These are phyloP conservation scores for Clanis bilineata DNA, from an alignment of 2,888 invertebrate species.

Conservation along the genomic window DNA sequence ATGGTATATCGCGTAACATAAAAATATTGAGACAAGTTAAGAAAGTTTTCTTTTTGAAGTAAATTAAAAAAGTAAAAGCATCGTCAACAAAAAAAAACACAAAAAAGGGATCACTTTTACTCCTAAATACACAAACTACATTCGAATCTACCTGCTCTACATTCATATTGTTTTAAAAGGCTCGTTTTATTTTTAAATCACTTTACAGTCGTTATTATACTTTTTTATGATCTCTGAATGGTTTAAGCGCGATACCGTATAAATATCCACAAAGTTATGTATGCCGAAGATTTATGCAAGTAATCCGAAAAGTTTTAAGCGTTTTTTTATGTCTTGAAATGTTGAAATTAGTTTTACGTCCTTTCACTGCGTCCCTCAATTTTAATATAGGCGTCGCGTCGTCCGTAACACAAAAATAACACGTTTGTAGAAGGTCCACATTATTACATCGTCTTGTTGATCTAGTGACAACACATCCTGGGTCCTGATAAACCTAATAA, in stretches of 20 bases:
- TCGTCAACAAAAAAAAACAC: neutral
- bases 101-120: neutral
- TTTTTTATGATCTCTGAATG: constrained; percentile 15
- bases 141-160: neutral
- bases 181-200: constrained; percentile 1
- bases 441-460: too few relatives aligned
- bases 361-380: constrained; percentile 29
- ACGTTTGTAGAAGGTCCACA: constrained; percentile 32
- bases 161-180: constrained; percentile 7
- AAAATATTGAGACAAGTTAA: too few relatives aligned
- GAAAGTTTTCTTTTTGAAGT: too few relatives aligned
- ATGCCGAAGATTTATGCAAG: constrained; percentile 36
- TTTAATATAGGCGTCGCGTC: constrained; percentile 9
- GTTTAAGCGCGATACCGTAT: constrained; percentile 27
- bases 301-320: constrained; percentile 33
- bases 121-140: neutral
- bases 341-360: constrained; percentile 39
- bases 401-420: constrained; percentile 18
- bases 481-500: too few relatives aligned
- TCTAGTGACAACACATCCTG: too few relatives aligned
- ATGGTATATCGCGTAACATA: too few relatives aligned
- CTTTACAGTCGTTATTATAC: constrained; percentile 13
- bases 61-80: neutral
- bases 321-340: constrained; percentile 39
- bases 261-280: constrained; percentile 37